Conservation (phyloP, 1,140 invertebrate species). For the Lineus longissimus region DNA sequence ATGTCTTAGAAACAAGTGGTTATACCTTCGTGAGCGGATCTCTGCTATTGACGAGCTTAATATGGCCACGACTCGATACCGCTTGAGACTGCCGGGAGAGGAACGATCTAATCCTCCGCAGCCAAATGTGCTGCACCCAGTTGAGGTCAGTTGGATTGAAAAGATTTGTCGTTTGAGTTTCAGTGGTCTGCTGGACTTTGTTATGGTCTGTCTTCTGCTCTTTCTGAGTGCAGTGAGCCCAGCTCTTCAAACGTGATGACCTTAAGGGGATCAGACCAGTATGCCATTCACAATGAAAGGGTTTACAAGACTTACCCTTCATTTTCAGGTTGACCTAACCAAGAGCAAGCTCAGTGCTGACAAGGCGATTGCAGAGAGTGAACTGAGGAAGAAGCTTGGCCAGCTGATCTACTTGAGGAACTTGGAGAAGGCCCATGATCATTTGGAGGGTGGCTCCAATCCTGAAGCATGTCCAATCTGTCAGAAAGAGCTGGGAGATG, state of each 20-base stretch:
- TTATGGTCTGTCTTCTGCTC: too few relatives aligned
- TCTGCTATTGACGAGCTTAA: conserved; percentile 68
- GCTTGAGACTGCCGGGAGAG: conserved; percentile 56
- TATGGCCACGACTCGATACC: conserved; percentile 68
- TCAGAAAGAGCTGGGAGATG: conserved; percentile 56
- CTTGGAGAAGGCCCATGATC: conserved; percentile 48
- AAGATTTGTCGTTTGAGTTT: too few relatives aligned
- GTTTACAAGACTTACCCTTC: background rate
- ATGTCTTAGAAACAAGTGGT: conserved; percentile 61
- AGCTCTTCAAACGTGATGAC: too few relatives aligned
- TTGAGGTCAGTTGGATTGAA: conserved; percentile 56
- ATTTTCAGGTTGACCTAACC: conserved; percentile 32
- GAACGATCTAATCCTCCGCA: conserved; percentile 35
- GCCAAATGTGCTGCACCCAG: conserved; percentile 49
- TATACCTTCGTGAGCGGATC: conserved; percentile 60
- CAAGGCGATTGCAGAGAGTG: conserved; percentile 39
- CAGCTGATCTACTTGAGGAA: conserved; percentile 60
- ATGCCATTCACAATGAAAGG: too few relatives aligned
- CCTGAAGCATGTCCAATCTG: conserved; percentile 72
- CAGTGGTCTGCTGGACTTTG: too few relatives aligned
- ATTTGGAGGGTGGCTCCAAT: conserved; percentile 51
- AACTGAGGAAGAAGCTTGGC: conserved; percentile 55
- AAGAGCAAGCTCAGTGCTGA: conserved; percentile 47
- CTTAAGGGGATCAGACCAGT: too few relatives aligned
- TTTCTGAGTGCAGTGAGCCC: too few relatives aligned